These are phyloP conservation scores for Microcebus lehilahytsara DNA, from an alignment of 2,113 vertebrate genomes.

Conservation along the genomic window DNA sequence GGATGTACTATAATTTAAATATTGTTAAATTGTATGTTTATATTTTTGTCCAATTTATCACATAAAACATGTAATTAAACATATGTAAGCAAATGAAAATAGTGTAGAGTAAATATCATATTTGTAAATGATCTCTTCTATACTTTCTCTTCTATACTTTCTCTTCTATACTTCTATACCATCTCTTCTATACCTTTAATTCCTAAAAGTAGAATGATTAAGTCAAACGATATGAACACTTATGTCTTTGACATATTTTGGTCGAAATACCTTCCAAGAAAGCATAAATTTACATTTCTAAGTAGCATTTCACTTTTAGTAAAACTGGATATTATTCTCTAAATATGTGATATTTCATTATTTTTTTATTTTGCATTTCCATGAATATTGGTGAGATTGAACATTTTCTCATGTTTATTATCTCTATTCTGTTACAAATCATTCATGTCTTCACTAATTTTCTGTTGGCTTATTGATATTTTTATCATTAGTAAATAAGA, in stretches of 20 bases:
- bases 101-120: background rate
- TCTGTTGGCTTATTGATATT: background rate
- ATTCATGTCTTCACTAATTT: background rate
- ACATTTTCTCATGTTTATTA: conserved; percentile 13
- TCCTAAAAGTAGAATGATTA: conserved; percentile 21
- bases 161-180: background rate
- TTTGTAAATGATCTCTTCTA: background rate
- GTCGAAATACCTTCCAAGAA: background rate
- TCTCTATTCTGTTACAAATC: background rate
- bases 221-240: background rate
- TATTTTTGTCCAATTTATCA: conserved; percentile 16
- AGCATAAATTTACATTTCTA: background rate
- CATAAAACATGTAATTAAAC: conserved; percentile 27
- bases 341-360: background rate
- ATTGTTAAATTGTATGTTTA: conserved; percentile 34
- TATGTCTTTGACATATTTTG: background rate
- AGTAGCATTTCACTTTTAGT: background rate
- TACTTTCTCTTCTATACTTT: conserved; percentile 12
- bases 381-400: background rate
- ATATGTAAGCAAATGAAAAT: conserved; percentile 39
- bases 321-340: background rate
- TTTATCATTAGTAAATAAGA: background rate
- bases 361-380: conserved; percentile 29
- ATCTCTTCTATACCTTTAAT: conserved; percentile 22
- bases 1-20: conserved; percentile 15